Evolutionary conservation across 2,113 vertebrate species (phyloP), one percentile per base, ranked within the genome.

Genomic region (Dasyprocta punctata): DNA sequence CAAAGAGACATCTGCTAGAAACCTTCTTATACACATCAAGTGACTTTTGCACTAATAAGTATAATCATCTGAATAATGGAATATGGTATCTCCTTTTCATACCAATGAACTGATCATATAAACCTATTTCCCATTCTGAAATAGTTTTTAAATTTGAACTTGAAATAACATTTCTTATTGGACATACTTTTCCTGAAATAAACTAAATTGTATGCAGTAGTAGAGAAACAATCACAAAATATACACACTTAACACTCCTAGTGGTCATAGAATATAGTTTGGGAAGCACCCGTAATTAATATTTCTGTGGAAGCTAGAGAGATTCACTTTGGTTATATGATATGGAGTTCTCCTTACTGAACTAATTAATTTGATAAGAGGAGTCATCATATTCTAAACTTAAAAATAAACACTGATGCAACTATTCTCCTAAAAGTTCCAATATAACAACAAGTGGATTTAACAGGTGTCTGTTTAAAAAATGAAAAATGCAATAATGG

Each of bases 1-100:
- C 98, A 99, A 99, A 99, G 98, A 97, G 97, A 96, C 82, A 98
- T 96, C 98, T 49, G 12, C 96, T 97, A 95, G 95, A 98, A 98
- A 67, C 26, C 98, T 97, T 98, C 95, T 97, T 98, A 98, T 97
- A 95, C 12, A 96, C 97, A 98, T 98, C 98, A 98, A 98, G 98
- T 98, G 94, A 94, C 65, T 97, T 97, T 97, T 97, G n/a, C 93
- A 75, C 97, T 98, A 98, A 98, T 96, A 97, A 97, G 89, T 93
- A 98, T 97, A 98, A 98, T 97, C 96, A 98, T 86, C 92, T 96
- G 96, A 97, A 98, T 96, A 98, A 98, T 97, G 81, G 86, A 98
- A 98, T 92, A 85, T 73, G 67, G 49, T 84, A 86, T 49, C 77
- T 90, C 86, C 97, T 96, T 97, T 98, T 97, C 87, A 90, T 90